These are phyloP conservation scores for Perognathus longimembris DNA, from an alignment of 2,113 vertebrate species.

Conservation along the genomic window DNA sequence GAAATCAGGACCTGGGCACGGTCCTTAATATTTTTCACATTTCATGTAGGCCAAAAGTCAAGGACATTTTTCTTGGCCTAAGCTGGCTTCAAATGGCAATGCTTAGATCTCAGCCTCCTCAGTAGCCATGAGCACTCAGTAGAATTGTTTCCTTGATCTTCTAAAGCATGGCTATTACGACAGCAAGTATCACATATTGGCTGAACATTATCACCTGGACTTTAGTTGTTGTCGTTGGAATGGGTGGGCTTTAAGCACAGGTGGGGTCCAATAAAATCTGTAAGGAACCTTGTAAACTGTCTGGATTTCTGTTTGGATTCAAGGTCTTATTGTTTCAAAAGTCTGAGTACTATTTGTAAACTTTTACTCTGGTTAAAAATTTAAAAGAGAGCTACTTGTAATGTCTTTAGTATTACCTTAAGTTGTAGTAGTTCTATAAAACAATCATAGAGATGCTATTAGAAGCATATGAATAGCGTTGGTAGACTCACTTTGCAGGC, in stretches of 20 bases:
- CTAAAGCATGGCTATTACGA: neutral
- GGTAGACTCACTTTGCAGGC: neutral
- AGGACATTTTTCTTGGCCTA: too few relatives aligned
- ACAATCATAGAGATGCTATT: constrained; percentile 65
- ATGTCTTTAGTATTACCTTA: constrained; percentile 69
- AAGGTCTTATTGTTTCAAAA: neutral
- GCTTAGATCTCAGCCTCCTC: too few relatives aligned
- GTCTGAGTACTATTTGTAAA: constrained; percentile 28
- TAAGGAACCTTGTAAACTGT: neutral
- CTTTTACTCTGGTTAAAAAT: constrained; percentile 75
- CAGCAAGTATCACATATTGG: neutral
- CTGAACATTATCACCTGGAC: neutral
- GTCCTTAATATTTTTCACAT: too few relatives aligned
- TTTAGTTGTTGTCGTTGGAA: neutral
- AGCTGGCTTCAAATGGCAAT: too few relatives aligned
- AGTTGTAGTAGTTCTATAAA: constrained; percentile 51
- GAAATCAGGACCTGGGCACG: too few relatives aligned
- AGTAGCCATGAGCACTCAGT: too few relatives aligned
- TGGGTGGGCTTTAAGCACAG: neutral
- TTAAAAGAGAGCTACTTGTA: constrained; percentile 70
- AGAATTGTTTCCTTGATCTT: too few relatives aligned
- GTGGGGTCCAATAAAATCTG: neutral
- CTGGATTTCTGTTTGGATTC: neutral
- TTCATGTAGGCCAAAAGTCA: too few relatives aligned
- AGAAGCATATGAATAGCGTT: constrained; percentile 72